phyloP scores from a whole-genome alignment of 2,797 vertebrate genomes.

The Enteromius unitaeniatus region DNA sequence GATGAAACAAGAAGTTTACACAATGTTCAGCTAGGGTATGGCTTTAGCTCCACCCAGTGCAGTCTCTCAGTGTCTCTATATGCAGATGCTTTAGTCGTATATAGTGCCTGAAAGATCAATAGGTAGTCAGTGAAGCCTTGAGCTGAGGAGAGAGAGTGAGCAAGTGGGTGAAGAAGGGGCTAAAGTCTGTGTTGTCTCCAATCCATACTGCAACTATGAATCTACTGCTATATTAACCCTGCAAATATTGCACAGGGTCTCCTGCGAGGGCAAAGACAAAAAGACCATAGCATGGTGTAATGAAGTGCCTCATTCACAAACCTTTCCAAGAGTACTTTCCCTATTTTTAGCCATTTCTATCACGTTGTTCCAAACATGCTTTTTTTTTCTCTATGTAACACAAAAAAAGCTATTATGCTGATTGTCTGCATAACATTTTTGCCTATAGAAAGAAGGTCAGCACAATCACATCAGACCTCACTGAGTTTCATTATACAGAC shows the following conservation, averaged over 20 bases:
- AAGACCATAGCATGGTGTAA: conserved; percentile 45
- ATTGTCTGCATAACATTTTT: background rate
- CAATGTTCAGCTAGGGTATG: background rate
- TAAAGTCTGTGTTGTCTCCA: background rate
- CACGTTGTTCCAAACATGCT: background rate
- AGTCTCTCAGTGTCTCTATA: background rate
- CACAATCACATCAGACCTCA: background rate
- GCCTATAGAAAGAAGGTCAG: background rate
- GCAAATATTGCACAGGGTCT: conserved; percentile 54
- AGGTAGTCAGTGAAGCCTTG: conserved; percentile 58
- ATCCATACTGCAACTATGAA: conserved; percentile 48
- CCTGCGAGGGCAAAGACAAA: conserved; percentile 43
- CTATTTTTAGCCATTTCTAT: background rate
- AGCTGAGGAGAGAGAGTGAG: conserved; percentile 45
- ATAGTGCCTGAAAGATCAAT: conserved; percentile 62
- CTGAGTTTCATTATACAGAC: background rate
- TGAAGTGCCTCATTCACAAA: conserved; percentile 45
- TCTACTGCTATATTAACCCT: conserved; percentile 57
- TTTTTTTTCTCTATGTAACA: background rate
- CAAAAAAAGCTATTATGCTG: background rate
- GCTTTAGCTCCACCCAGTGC: background rate
- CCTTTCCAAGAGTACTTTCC: conserved; percentile 13
- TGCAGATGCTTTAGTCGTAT: background rate
- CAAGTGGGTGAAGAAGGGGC: background rate
- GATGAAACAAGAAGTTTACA: conserved; percentile 30